phyloP scores from a whole-genome alignment of 2,888 invertebrate species.

The Orchestes rusci region DNA sequence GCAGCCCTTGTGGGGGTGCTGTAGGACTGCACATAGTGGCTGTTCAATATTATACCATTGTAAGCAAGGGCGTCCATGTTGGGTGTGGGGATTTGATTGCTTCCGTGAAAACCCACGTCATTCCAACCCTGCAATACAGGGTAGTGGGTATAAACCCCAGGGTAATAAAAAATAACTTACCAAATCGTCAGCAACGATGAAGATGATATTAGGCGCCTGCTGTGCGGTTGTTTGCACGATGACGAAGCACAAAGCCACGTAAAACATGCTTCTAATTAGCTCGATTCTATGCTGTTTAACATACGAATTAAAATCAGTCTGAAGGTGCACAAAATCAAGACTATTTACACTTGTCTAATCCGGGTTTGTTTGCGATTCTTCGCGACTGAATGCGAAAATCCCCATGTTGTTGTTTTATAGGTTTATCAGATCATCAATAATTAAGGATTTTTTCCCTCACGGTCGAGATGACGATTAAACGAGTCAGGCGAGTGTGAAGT shows the following conservation, averaged over 20 bases:
- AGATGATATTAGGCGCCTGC: constrained; percentile 33
- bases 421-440: constrained; percentile 31
- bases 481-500: constrained; percentile 35
- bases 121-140: constrained; percentile 96
- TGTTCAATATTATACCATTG: constrained; percentile 76
- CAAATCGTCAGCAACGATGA: constrained; percentile 35
- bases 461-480: constrained; percentile 33
- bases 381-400: too few species aligned
- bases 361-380: too few species aligned
- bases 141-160: neutral
- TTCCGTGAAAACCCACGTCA: constrained; percentile 86
- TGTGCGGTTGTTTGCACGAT: constrained; percentile 22
- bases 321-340: too few species aligned
- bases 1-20: constrained; percentile 82
- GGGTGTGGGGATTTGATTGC: constrained; percentile 79
- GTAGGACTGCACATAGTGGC: constrained; percentile 77
- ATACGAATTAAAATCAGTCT: too few species aligned
- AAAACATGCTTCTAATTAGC: too few species aligned
- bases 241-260: too few species aligned
- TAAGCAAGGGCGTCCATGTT: constrained; percentile 84
- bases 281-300: too few species aligned
- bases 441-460: constrained; percentile 27
- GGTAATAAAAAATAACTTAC: constrained; percentile 26
- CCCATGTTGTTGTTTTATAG: constrained; percentile 27
- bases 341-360: too few species aligned